Percentiles rank a stretch among this genome's conserved stretches.
phyloP scores from a whole-genome alignment of 2,113 vertebrate species.

The Microcebus murinus region DNA sequence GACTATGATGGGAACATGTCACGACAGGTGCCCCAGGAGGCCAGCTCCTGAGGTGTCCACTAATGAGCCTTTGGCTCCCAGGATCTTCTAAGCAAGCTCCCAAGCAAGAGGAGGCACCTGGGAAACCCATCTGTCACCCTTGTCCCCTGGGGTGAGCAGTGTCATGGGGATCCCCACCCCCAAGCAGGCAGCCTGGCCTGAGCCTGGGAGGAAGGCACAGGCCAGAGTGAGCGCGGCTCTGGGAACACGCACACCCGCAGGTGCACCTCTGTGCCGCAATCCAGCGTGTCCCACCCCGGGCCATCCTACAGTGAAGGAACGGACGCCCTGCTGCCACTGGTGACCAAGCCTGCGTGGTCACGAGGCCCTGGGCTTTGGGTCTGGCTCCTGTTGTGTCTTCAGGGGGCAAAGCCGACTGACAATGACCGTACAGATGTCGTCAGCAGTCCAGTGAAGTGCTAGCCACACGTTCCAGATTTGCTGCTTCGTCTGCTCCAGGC shows the following conservation, averaged over 20 bases:
- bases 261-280: fast-evolving
- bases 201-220: not conserved
- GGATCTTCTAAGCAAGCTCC: not conserved
- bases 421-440: fast-evolving
- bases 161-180: fast-evolving
- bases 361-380: not conserved
- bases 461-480: fast-evolving
- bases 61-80: not conserved
- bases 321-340: no score
- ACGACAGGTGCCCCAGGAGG: not conserved
- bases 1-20: fast-evolving
- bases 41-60: not conserved
- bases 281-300: fast-evolving
- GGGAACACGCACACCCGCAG: fast-evolving
- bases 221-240: not conserved
- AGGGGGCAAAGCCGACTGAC: not conserved
- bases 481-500: not conserved
- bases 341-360: no score
- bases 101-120: not conserved
- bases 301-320: not conserved
- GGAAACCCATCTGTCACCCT: not conserved
- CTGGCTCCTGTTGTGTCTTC: no score
- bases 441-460: not conserved
- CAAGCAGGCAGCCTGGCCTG: fast-evolving
- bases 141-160: not conserved